Conservation (phyloP, 2,113 vertebrate genomes). For the Romanogobio albipinnatus region DNA sequence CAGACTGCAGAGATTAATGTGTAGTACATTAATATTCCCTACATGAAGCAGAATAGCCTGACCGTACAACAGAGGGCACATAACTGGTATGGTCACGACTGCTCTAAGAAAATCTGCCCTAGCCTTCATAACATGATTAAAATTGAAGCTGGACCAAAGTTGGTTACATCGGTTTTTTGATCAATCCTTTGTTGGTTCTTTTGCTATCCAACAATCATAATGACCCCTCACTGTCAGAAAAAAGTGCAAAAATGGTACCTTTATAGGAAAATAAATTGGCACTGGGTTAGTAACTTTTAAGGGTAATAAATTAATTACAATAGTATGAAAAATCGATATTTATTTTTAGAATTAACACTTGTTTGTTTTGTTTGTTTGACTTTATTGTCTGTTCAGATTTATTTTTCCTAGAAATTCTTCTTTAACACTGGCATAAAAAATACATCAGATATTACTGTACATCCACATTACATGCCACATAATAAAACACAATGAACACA, state of each 20-base stretch:
- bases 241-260: no score
- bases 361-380: neutral
- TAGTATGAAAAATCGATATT: no score
- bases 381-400: neutral
- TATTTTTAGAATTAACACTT: no score
- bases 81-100: neutral
- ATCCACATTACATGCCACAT: neutral
- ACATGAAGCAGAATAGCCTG: neutral
- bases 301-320: no score
- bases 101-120: neutral
- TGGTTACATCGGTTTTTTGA: neutral
- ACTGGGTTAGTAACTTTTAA: no score
- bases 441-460: no score
- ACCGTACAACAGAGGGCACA: constrained; percentile 1
- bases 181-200: neutral
- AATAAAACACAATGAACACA: neutral
- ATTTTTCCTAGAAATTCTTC: neutral
- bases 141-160: neutral
- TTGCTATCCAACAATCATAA: neutral
- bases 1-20: neutral
- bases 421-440: neutral
- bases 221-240: neutral
- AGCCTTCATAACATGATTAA: neutral
- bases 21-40: constrained; percentile 1
- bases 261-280: no score